A percentile compares a stretch with the other conserved stretches of the same genome.
Conservation (phyloP, 1,140 invertebrate genomes). For the Homalodisca vitripennis region DNA sequence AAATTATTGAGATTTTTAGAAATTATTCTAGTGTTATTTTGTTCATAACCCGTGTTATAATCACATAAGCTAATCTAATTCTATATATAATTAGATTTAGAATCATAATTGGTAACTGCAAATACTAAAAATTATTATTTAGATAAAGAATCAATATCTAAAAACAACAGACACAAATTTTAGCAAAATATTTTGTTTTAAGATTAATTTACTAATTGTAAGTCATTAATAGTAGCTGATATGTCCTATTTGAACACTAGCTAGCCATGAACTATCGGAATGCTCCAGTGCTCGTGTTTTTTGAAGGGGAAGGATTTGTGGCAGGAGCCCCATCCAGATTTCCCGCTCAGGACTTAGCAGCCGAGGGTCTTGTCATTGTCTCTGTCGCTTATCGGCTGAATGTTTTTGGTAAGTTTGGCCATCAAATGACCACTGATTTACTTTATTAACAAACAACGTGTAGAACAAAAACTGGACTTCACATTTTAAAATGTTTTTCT, state of each 20-base stretch:
- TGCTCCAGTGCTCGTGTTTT: slow-evolving; percentile 57
- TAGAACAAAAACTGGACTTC: background rate
- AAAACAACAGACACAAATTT: slow-evolving; percentile 1
- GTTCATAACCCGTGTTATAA: no score
- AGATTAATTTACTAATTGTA: no score
- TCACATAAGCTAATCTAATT: no score
- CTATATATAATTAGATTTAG: no score
- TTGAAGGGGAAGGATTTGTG: slow-evolving; percentile 56
- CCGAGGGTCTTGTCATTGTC: slow-evolving; percentile 63
- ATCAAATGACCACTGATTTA: background rate
- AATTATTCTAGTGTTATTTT: no score
- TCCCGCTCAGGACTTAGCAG: slow-evolving; percentile 63
- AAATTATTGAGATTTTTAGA: no score
- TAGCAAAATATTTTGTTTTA: background rate
- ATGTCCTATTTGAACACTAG: slow-evolving; percentile 49
- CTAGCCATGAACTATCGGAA: slow-evolving; percentile 53
- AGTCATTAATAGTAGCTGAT: no score
- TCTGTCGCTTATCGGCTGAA: slow-evolving; percentile 62
- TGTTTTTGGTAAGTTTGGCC: slow-evolving; percentile 51
- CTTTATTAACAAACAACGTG: background rate
- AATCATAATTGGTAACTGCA: no score
- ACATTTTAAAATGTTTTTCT: background rate
- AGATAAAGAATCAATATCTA: no score
- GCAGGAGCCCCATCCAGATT: slow-evolving; percentile 50
- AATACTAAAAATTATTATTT: no score